phyloP scores from a whole-genome alignment of 2,797 vertebrate species.

The Macrochelys suwanniensis region DNA sequence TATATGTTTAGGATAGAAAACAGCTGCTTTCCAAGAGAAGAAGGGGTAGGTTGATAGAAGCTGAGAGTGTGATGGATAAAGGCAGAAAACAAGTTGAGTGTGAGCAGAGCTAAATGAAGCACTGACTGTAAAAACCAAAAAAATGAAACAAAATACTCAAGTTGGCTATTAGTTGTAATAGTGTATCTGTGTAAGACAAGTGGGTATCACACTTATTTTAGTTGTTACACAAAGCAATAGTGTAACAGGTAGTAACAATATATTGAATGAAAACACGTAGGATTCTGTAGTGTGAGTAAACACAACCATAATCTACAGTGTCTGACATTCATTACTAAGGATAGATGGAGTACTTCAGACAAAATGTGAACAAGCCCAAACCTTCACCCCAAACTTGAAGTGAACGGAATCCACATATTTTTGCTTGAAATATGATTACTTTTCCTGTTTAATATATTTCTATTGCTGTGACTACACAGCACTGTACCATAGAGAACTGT shows the following conservation, averaged over 20 bases:
- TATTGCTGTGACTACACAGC: not conserved
- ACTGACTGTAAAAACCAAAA: not conserved
- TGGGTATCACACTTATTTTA: not conserved
- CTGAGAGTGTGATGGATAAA: not conserved
- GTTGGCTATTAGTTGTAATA: not conserved
- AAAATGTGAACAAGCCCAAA: not conserved
- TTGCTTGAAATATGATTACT: no score
- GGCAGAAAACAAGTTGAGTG: not conserved
- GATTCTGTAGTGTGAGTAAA: not conserved
- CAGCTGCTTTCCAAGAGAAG: not conserved
- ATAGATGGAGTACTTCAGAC: not conserved
- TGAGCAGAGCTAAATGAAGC: not conserved
- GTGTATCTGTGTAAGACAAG: not conserved
- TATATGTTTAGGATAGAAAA: constrained; percentile 31
- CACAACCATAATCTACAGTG: not conserved
- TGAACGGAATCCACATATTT: not conserved
- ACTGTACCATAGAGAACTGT: not conserved
- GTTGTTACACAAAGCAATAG: not conserved
- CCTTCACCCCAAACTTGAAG: not conserved
- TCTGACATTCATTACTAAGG: not conserved
- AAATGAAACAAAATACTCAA: not conserved
- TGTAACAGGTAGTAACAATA: not conserved
- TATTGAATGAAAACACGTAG: rapidly evolving
- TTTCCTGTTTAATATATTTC: no score
- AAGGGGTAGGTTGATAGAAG: not conserved